Percentiles rank a stretch among this genome's conserved stretches.
phyloP scores from a whole-genome alignment of 2,797 vertebrate genomes.

The Leptodactylus fallax region DNA sequence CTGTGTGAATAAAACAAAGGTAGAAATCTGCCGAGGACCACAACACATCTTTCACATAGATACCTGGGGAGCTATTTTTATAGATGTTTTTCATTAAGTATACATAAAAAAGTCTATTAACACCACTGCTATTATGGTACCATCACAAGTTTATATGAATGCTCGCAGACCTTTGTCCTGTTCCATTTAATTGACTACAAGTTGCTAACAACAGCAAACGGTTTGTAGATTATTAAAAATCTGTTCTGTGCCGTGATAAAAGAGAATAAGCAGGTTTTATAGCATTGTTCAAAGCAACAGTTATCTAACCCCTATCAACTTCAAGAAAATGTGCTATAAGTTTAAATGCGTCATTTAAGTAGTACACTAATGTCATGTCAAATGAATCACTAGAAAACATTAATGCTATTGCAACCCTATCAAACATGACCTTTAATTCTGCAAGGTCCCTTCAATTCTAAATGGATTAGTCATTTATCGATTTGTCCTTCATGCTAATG shows the following conservation, averaged over 20 bases:
- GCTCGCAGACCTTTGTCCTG: neutral
- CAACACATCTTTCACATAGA: constrained; percentile 1
- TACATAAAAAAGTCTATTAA: constrained; percentile 26
- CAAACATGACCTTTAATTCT: constrained; percentile 68
- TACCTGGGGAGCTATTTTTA: neutral
- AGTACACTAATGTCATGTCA: constrained; percentile 64
- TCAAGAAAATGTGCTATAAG: constrained; percentile 1
- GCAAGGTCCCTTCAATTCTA: constrained; percentile 65
- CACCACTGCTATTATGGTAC: neutral
- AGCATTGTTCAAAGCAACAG: neutral
- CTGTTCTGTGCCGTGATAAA: neutral
- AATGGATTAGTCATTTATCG: constrained; percentile 70
- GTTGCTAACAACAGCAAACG: constrained; percentile 2
- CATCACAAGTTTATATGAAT: neutral
- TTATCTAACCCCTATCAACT: constrained; percentile 35
- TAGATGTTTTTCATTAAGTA: neutral
- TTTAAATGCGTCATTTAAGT: constrained; percentile 60
- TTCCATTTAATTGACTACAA: constrained; percentile 32
- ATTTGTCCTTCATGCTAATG: constrained; percentile 67
- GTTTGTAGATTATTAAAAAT: constrained; percentile 40
- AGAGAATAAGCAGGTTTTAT: constrained; percentile 4
- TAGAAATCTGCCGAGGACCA: neutral
- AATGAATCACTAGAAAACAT: constrained; percentile 62
- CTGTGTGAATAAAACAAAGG: neutral
- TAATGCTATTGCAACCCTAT: constrained; percentile 67